Base-by-base conservation (phyloP, 2,888 invertebrate species). In the Dolomedes plantarius region DNA sequence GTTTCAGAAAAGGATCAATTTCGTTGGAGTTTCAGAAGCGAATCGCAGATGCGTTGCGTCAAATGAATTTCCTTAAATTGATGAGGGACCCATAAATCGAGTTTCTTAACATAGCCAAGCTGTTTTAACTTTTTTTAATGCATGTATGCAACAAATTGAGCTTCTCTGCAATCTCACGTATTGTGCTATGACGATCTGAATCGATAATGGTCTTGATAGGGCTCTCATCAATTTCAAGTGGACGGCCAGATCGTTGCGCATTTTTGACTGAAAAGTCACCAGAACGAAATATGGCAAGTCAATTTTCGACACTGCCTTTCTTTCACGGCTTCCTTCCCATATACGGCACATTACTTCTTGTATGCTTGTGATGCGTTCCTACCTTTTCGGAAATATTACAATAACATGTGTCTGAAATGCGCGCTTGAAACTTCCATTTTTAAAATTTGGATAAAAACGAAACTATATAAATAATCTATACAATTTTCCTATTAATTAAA, bases 81-180 rank as follows among this genome's bases (percentile, higher is more conserved):
- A 11, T 36, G 11, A 36, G 36, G 5, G 6, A 36, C 11, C 36
- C 36, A 36, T 36, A 36, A 36, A 36, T 36, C 36, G 36, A 36
- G 36, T 36, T 36, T 36, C 36, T 50, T 9, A n/a, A n/a, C n/a
- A n/a, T n/a, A n/a, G 7, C 16, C 11, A 50, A 50, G 50, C 16
- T 16, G 6, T 50, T 50, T 50, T 50, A 50, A 1, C 50, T 50
- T n/a, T n/a, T n/a, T n/a, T n/a, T n/a, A n/a, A n/a, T n/a, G n/a
- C n/a, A n/a, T n/a, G n/a, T n/a, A 19, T 50, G n/a, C n/a, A 1
- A 50, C 50, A 50, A n/a, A 62, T 62, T 62, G 62, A 62, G 62
- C 62, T 5, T 62, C 62, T 62, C 27, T 62, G 62, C 13, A 62
- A 28, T 62, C 23, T 62, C 28, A 23, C 5, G 7, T 62, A 62